Evolutionary conservation across 2,113 vertebrate species (phyloP), one percentile per base, ranked within the genome.

Genomic region (Prolemur simus): DNA sequence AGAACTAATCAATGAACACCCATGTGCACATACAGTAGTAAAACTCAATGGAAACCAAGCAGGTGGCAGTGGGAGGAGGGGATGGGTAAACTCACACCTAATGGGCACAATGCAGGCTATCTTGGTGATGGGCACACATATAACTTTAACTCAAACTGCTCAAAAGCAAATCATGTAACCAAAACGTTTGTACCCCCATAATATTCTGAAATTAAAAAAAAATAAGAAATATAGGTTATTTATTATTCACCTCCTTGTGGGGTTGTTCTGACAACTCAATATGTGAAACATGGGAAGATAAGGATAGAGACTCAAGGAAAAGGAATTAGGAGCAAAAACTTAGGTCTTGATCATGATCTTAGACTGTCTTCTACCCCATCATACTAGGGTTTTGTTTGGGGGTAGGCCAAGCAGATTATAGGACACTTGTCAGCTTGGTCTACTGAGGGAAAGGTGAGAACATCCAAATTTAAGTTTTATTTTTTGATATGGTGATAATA

Each of bases 401-500:
- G 42, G 27, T 11, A 80, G 8, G 13, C 7, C 1, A 89, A 86
- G 27, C 64, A 73, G 12, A 80, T 63, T 23, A 54, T 17, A 82
- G 39, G 29, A 42, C 3, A 18, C 3, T 69, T 90, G 45, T 34
- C 47, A 91, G 21, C 17, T 58, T 66, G 27, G 39, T 69, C n/a
- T 21, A 37, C 2, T 17, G 21, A 3, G 23, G 8, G 21, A 25
- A 29, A 23, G 4, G 10, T 58, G 18, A 66, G 17, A 54, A 9
- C 8, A 78, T 86, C 58, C 34, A 54, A 58, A 29, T 89, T 39
- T 71, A 94, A 90, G 8, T 54, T 95, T 84, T 56, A 83, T 8
- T 60, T 49, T 91, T 97, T 87, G 71, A 89, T 49, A 56, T 42
- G 77, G 37, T 89, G 37, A 85, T 80, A 63, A 63, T 90, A 73